Conservation (phyloP, 2,888 invertebrate species). For the Cephus runcator region DNA sequence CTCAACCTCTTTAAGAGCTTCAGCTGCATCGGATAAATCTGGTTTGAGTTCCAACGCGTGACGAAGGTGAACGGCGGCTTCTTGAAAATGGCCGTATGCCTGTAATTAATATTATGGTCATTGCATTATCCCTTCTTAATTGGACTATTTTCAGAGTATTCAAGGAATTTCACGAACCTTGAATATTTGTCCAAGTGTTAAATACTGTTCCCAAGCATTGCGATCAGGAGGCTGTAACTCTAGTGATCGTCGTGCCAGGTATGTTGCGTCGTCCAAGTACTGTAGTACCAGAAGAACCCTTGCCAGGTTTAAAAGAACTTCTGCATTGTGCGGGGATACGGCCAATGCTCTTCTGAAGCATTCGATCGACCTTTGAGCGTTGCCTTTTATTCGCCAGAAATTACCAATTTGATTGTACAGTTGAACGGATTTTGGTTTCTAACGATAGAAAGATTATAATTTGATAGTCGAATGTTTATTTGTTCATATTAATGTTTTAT, state of each 20-base stretch:
- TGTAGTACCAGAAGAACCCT: constrained; percentile 86
- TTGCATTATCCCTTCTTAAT: not conserved
- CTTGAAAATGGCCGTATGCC: constrained; percentile 89
- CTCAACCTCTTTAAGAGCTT: constrained; percentile 85
- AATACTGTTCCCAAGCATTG: constrained; percentile 92
- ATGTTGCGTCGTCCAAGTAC: constrained; percentile 90
- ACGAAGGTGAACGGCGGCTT: constrained; percentile 84
- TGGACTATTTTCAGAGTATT: not conserved
- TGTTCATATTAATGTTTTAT: not conserved
- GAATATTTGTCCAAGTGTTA: constrained; percentile 90
- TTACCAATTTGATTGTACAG: constrained; percentile 92
- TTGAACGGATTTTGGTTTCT: constrained; percentile 85
- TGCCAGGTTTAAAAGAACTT: constrained; percentile 85
- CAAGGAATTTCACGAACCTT: constrained; percentile 65
- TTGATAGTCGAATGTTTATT: not conserved
- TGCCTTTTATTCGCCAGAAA: constrained; percentile 91
- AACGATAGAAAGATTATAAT: constrained; percentile 14
- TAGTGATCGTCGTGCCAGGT: constrained; percentile 84
- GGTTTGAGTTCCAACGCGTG: constrained; percentile 87
- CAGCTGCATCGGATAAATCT: constrained; percentile 84
- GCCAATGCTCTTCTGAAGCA: constrained; percentile 88
- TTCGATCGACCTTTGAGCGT: constrained; percentile 87
- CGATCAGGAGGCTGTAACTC: constrained; percentile 87
- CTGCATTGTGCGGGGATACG: constrained; percentile 87
- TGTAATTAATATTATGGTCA: constrained; percentile 24